Conservation (phyloP, 2,888 invertebrate genomes). For the Cantharis nigra region DNA sequence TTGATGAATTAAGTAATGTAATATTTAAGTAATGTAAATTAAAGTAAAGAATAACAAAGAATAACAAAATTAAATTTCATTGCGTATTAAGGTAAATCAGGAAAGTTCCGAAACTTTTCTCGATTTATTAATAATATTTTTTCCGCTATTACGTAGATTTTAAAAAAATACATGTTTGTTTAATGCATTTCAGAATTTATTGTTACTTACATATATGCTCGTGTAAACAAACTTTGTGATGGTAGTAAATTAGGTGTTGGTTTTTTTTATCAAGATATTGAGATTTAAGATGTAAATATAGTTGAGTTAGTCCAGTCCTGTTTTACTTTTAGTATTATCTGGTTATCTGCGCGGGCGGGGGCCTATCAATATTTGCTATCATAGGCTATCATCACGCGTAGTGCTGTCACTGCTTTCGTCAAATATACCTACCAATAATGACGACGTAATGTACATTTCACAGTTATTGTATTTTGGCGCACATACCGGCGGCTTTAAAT, state of each 20-base stretch:
- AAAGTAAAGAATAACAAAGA: no score
- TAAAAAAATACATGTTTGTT: not conserved
- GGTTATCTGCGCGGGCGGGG: conserved; percentile 45
- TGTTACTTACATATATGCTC: not conserved
- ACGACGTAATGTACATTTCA: conserved; percentile 27
- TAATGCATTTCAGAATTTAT: not conserved
- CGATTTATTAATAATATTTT: not conserved
- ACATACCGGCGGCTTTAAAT: conserved; percentile 15
- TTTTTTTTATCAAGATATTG: not conserved
- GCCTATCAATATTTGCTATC: conserved; percentile 51
- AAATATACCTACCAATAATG: conserved; percentile 21
- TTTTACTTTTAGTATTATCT: conserved; percentile 37
- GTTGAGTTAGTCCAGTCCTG: conserved; percentile 28
- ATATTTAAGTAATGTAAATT: no score
- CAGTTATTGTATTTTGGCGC: conserved; percentile 12
- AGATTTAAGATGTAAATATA: not conserved
- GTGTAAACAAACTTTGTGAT: not conserved
- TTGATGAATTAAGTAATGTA: no score
- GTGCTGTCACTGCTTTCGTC: conserved; percentile 31
- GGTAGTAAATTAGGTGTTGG: not conserved
- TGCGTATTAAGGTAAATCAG: no score
- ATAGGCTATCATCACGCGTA: conserved; percentile 32
- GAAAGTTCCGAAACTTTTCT: no score
- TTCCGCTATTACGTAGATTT: not conserved
- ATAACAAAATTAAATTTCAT: no score